phyloP scores from a whole-genome alignment of 2,888 invertebrate genomes.

The Ditula angustiorana region DNA sequence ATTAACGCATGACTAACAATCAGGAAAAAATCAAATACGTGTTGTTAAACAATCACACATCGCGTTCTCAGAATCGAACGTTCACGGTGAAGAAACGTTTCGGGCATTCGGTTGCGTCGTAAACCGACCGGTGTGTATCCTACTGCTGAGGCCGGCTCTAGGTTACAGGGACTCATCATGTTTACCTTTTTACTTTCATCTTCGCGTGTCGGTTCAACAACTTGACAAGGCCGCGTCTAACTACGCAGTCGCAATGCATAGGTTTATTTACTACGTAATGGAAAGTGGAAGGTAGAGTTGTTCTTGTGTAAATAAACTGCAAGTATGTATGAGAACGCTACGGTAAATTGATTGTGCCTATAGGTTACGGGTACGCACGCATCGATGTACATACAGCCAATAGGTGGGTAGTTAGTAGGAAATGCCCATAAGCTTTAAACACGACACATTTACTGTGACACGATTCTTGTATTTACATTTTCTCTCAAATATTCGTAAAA shows the following conservation, averaged over 20 bases:
- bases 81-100: slow-evolving; percentile 47
- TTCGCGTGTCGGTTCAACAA: slow-evolving; percentile 43
- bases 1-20: slow-evolving; percentile 75
- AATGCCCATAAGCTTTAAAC: slow-evolving; percentile 17
- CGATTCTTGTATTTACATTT: no score
- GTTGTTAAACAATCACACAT: slow-evolving; percentile 40
- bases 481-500: no score
- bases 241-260: slow-evolving; percentile 40
- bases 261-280: slow-evolving; percentile 45
- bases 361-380: no score
- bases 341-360: background rate
- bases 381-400: slow-evolving; percentile 2
- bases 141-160: slow-evolving; percentile 30
- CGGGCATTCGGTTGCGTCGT: slow-evolving; percentile 30
- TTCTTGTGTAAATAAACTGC: slow-evolving; percentile 39
- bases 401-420: background rate
- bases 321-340: background rate
- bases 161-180: slow-evolving; percentile 50
- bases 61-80: slow-evolving; percentile 24
- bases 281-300: slow-evolving; percentile 43
- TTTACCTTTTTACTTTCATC: slow-evolving; percentile 56
- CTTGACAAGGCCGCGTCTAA: slow-evolving; percentile 42
- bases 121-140: slow-evolving; percentile 28
- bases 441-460: no score
- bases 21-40: slow-evolving; percentile 62